Evolutionary conservation across 1,140 invertebrate genomes (phyloP), one percentile per base, ranked within the genome.

Genomic region (Portunus trituberculatus): DNA sequence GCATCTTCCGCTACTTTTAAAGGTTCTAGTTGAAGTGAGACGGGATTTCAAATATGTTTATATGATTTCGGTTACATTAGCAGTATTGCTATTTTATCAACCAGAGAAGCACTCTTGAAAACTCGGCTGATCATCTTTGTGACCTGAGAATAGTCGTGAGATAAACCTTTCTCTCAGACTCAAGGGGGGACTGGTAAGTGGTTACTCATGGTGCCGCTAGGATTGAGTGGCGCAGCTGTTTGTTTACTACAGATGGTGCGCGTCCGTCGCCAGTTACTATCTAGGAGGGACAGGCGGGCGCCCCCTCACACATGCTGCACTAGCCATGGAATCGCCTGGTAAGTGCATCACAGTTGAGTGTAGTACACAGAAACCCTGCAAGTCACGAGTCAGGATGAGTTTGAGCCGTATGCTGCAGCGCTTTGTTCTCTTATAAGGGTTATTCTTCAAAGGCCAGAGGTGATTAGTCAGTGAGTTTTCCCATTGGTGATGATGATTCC

Each of bases 251-350:
- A 87, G 84, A 31, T 87, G 48, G 29, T 87, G 83, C 88, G 88
- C 39, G 88, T 48, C 48, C 45, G 88, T 90, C 45, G 52, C 10
- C 52, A 20, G 52, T 59, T 20, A 12, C 52, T 59, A 20, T 10
- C 16, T 1, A 39, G 39, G 39, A 39, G 29, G 88, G 20, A n/a
- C 32, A 32, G 45, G 4, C 32, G 16, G 25, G 25, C 45, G 46
- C 92, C 32, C 84, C 92, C 82, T n/a, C 67, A 86, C 83, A 48
- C 92, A 87, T 48, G 39, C 76, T 87, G 92, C 92, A 31, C 83
- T 93, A 93, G 28, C 82, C 45, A 93, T 93, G 92, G 92, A 93
- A 59, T 16, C 92, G 16, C 45, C 92, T 52, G 92, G 92, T 93
- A 82, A 93, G 83, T 10, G 29, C 12, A 2, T 29, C 28, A 45